Conservation (phyloP, 2,113 vertebrate genomes). For the Oostethus manadensis region DNA sequence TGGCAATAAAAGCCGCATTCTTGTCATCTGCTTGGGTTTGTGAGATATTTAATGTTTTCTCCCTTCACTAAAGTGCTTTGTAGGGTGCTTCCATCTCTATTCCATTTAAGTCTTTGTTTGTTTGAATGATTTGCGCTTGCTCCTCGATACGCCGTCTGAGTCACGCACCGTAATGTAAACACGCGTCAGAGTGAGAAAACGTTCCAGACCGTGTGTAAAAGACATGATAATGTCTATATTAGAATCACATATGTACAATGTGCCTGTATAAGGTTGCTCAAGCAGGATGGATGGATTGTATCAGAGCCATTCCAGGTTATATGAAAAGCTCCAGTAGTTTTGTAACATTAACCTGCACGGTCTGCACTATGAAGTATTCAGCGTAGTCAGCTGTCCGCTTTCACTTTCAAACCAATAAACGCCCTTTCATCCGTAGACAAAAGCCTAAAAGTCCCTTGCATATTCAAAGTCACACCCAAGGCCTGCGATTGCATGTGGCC, state of each 20-base stretch:
- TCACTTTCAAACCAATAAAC: constrained; percentile 52
- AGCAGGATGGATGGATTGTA: constrained; percentile 43
- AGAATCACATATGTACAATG: neutral
- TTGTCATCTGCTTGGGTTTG: constrained; percentile 20
- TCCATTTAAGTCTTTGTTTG: neutral
- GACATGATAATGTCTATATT: too few species aligned
- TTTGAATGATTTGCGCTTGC: too few species aligned
- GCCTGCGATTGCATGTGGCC: constrained; percentile 35
- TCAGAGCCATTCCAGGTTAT: constrained; percentile 36
- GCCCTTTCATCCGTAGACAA: constrained; percentile 29
- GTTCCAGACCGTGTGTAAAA: too few species aligned
- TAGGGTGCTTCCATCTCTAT: neutral
- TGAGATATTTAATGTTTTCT: constrained; percentile 4
- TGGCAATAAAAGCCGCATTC: constrained; percentile 17
- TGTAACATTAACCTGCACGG: constrained; percentile 53
- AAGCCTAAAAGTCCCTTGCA: constrained; percentile 4
- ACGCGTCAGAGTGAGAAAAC: too few species aligned
- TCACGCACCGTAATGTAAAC: too few species aligned
- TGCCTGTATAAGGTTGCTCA: constrained; percentile 4
- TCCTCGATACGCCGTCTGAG: too few species aligned
- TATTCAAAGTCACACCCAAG: constrained; percentile 42
- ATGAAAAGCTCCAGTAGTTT: constrained; percentile 62
- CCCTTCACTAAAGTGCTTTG: constrained; percentile 3
- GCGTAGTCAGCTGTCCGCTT: constrained; percentile 54
- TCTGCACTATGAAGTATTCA: constrained; percentile 44